These are phyloP conservation scores for Margaritifera margaritifera DNA, from an alignment of 2,888 invertebrate species.

Conservation along the genomic window DNA sequence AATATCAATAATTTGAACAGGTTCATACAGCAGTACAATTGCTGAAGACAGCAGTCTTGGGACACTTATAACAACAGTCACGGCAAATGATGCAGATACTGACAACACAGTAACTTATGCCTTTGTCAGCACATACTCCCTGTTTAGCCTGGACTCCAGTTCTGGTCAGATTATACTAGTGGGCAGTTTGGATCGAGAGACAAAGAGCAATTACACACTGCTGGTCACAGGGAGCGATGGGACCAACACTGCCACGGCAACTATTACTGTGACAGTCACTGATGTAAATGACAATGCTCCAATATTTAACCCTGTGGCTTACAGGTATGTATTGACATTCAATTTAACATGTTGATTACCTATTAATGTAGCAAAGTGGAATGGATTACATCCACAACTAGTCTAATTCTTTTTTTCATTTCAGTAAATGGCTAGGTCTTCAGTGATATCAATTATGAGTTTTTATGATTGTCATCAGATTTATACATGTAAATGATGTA, in stretches of 20 bases:
- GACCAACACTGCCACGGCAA: conserved; percentile 38
- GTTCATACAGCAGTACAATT: conserved; percentile 27
- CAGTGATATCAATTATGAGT: no score
- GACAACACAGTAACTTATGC: conserved; percentile 41
- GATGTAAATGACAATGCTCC: conserved; percentile 62
- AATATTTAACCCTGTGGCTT: conserved; percentile 26
- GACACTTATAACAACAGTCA: conserved; percentile 25
- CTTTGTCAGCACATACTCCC: conserved; percentile 33
- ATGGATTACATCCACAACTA: neutral
- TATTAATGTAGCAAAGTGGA: conserved; percentile 1
- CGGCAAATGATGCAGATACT: conserved; percentile 49
- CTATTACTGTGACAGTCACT: conserved; percentile 51
- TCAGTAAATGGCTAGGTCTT: no score
- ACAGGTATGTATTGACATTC: conserved; percentile 21
- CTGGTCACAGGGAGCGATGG: conserved; percentile 51
- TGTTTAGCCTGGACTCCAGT: conserved; percentile 43
- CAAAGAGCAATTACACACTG: conserved; percentile 24
- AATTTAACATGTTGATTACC: neutral
- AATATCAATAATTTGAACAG: conserved; percentile 12
- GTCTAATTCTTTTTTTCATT: no score
- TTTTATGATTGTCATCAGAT: no score
- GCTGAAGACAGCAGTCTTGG: conserved; percentile 38
- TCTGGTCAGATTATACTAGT: conserved; percentile 45
- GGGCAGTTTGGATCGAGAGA: conserved; percentile 47
- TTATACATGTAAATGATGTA: no score